These are phyloP conservation scores for Drosophila borealis DNA, from an alignment of 2,888 invertebrate species.

Conservation along the genomic window DNA sequence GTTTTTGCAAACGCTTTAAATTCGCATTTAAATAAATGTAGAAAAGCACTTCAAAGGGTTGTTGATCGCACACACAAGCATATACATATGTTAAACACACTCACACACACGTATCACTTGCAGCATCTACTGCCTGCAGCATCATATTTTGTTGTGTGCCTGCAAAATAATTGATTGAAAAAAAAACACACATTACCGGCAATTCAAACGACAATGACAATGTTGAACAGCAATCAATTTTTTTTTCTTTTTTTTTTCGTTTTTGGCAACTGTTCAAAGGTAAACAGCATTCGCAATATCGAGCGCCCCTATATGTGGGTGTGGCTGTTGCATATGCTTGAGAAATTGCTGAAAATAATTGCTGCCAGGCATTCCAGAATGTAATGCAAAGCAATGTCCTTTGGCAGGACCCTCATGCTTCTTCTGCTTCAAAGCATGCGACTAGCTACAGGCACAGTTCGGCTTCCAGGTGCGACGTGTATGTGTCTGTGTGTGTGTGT, in stretches of 20 bases:
- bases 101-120: too few species aligned
- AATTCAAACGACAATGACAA: constrained; percentile 9
- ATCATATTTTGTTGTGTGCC: constrained; percentile 1
- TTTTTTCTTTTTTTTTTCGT: too few species aligned
- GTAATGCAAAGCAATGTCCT: background rate
- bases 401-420: constrained; percentile 9
- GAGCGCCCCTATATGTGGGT: background rate
- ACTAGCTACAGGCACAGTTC: constrained; percentile 6
- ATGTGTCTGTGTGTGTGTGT: too few species aligned
- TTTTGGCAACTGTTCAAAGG: background rate
- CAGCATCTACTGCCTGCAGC: background rate
- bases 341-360: constrained; percentile 11
- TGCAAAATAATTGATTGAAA: constrained; percentile 41
- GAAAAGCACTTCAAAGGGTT: background rate
- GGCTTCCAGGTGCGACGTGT: background rate
- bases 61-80: background rate
- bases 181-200: constrained; percentile 6
- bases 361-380: background rate
- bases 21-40: background rate
- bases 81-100: too few species aligned
- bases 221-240: background rate
- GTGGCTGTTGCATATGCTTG: constrained; percentile 18
- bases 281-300: background rate
- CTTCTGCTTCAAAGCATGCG: background rate
- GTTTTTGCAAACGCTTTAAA: background rate